Evolutionary conservation across 2,113 vertebrate species (phyloP), one percentile per base, ranked within the genome.

Genomic region (Odocoileus hemionus): DNA sequence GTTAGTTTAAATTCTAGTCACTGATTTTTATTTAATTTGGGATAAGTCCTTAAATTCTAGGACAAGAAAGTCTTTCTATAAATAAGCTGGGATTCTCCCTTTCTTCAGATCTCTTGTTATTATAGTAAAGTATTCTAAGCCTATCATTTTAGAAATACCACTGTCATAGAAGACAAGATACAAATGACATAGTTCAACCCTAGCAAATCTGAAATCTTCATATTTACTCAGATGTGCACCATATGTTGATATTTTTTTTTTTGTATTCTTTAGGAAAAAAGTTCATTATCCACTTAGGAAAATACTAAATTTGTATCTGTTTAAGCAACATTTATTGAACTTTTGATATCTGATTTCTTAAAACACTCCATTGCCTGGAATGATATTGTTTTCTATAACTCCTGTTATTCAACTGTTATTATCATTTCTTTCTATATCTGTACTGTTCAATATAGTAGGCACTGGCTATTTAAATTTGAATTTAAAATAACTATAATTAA

Each of bases 11-110:
- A 98, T 97, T 94, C 88, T 95, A 78, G 57, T 80, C 74, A 93
- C 33, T 94, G 86, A 76, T 76, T 95, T 93, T 92, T 95, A 97
- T 97, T 97, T 96, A 97, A 98, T 94, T 96, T 93, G 50, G 45
- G 86, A 50, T 96, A 95, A 96, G 36, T 86, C 30, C 64, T 95
- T 93, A 98, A 79, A 89, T 79, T 96, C 89, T 86, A 89, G 61
- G 25, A 43, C 21, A 86, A 91, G 1, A 28, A 76, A 87, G 45
- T 1, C 5, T 97, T 91, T 89, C 45, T 91, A 76, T 23, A 89
- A 23, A 54, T 70, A 96, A 30, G 4, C 52, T 92, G 39, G 39
- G 50, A 30, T 55, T 76, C 25, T 94, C 30, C 39, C 39, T 93
- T 86, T 74, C 47, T 83, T 88, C 67, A 86, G 61, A 88, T 94